Evolutionary conservation across 1,140 invertebrate species (phyloP).

Genomic region (Cydia strobilella): DNA sequence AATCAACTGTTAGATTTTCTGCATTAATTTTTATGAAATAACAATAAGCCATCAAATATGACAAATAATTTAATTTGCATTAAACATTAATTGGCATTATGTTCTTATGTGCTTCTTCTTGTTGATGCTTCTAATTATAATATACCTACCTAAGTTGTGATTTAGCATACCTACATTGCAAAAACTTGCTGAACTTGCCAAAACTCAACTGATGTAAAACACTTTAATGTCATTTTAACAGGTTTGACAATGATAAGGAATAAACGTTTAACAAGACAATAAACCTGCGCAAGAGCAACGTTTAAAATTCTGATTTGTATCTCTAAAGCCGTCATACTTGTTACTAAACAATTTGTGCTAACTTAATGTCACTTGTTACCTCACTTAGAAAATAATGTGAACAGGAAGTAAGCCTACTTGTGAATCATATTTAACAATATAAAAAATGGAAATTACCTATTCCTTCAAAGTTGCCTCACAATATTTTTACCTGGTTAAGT

Average conservation of each 20-base stretch:
- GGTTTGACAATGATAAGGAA: slow-evolving; percentile 6
- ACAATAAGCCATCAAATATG: slow-evolving; percentile 16
- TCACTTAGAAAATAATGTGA: slow-evolving; percentile 34
- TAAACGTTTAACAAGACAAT: slow-evolving; percentile 43
- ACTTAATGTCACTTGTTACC: slow-evolving; percentile 28
- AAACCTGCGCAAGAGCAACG: slow-evolving; percentile 49
- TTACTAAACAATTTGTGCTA: slow-evolving; percentile 43
- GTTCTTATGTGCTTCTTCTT: slow-evolving; percentile 24
- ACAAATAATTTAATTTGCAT: slow-evolving; percentile 24
- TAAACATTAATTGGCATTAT: slow-evolving; percentile 13
- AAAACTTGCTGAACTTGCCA: not conserved
- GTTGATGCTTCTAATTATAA: not conserved
- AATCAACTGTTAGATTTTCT: not conserved
- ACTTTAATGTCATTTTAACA: slow-evolving; percentile 14
- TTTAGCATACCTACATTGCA: not conserved
- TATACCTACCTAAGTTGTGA: not conserved
- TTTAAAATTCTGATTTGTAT: slow-evolving; percentile 55
- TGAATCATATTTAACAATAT: slow-evolving; percentile 34
- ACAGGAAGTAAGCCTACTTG: slow-evolving; percentile 44
- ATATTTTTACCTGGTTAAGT: no score
- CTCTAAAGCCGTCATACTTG: slow-evolving; percentile 52
- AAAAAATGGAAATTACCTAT: slow-evolving; percentile 36
- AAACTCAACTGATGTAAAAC: not conserved
- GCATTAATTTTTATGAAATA: not conserved
- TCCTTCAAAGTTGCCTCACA: not conserved